Conservation (phyloP, 2,888 invertebrate genomes). For the Oxystoma pomonae region DNA sequence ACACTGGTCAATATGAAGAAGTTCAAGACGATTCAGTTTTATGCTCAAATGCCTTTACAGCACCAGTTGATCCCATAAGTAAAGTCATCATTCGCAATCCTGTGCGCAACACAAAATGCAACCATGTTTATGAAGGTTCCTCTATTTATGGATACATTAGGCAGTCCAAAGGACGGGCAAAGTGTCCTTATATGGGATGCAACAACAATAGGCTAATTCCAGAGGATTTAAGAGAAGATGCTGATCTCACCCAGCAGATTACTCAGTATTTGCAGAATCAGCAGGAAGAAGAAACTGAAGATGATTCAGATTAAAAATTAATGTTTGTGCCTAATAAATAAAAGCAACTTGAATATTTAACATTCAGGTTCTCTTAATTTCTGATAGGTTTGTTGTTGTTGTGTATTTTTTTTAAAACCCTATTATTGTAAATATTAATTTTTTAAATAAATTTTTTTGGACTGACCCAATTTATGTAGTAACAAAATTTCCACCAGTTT, state of each 20-base stretch:
- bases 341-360: too few relatives aligned
- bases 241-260: slow-evolving; percentile 29
- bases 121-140: slow-evolving; percentile 38
- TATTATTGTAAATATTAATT: too few relatives aligned
- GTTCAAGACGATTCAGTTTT: slow-evolving; percentile 34
- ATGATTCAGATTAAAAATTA: slow-evolving; percentile 15
- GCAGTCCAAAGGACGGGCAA: slow-evolving; percentile 31
- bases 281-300: slow-evolving; percentile 14
- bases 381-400: too few relatives aligned
- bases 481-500: too few relatives aligned
- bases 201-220: slow-evolving; percentile 27
- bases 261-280: slow-evolving; percentile 27
- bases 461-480: too few relatives aligned
- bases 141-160: slow-evolving; percentile 36
- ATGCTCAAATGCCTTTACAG: slow-evolving; percentile 34
- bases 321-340: too few relatives aligned
- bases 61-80: slow-evolving; percentile 39
- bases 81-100: slow-evolving; percentile 35
- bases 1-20: slow-evolving; percentile 27
- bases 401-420: too few relatives aligned
- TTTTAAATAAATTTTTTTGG: too few relatives aligned
- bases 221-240: slow-evolving; percentile 30
- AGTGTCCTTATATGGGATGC: slow-evolving; percentile 41
- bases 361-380: too few relatives aligned
- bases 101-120: slow-evolving; percentile 34